phyloP scores from a whole-genome alignment of 2,888 invertebrate species.

The Globia sparganii region DNA sequence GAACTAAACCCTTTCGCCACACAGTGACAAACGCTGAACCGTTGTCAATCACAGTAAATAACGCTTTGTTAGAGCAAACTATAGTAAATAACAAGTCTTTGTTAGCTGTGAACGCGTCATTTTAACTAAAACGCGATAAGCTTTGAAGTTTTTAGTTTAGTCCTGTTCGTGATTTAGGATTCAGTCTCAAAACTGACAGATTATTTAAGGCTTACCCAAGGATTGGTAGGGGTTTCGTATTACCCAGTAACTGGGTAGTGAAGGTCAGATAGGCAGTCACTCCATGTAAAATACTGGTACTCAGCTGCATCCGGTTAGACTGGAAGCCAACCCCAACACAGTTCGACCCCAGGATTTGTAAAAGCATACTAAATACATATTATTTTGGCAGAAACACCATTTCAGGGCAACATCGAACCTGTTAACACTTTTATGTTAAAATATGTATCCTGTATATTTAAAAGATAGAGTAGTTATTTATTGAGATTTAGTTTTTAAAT shows the following conservation, averaged over 20 bases:
- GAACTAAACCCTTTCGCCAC: constrained; percentile 4
- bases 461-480: too few species aligned
- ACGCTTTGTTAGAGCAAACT: constrained; percentile 41
- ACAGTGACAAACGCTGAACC: constrained; percentile 41
- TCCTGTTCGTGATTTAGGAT: constrained; percentile 64
- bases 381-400: too few species aligned
- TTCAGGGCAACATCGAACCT: too few species aligned
- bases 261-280: too few species aligned
- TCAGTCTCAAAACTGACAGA: constrained; percentile 34
- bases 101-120: constrained; percentile 75
- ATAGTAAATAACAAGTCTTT: constrained; percentile 75
- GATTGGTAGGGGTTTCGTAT: too few species aligned
- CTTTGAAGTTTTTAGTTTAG: constrained; percentile 72
- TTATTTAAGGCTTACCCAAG: neutral
- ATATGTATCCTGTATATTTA: too few species aligned
- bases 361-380: too few species aligned
- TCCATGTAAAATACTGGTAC: too few species aligned
- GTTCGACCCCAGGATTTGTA: too few species aligned
- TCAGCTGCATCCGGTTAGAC: too few species aligned
- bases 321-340: too few species aligned
- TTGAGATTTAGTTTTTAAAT: neutral
- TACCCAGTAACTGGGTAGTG: too few species aligned
- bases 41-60: constrained; percentile 47
- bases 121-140: constrained; percentile 80
- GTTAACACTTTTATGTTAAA: neutral